A percentile compares a stretch with the other conserved stretches of the same genome.
These are phyloP conservation scores for Tangara arthus DNA, from an alignment of 2,797 vertebrate genomes.

Conservation along the genomic window DNA sequence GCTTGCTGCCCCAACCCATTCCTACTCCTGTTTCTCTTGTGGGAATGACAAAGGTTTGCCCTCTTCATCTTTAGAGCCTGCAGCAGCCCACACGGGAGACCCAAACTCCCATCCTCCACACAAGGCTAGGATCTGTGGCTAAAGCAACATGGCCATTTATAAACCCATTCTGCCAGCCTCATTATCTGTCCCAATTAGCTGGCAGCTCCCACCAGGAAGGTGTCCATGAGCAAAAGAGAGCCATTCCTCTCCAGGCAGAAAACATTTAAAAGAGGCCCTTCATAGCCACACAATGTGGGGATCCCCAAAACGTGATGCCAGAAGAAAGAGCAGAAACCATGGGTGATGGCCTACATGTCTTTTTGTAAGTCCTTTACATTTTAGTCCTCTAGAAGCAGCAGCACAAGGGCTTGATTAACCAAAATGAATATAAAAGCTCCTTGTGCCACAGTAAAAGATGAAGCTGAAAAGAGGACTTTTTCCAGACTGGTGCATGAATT, in stretches of 20 bases:
- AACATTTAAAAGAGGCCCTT: neutral
- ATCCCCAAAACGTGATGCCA: neutral
- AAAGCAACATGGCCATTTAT: neutral
- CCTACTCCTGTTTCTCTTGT: neutral
- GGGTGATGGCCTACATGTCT: neutral
- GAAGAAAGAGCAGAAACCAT: neutral
- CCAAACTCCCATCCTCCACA: accelerated
- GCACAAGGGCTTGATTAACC: neutral
- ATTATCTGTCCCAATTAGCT: neutral
- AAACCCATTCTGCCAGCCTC: neutral
- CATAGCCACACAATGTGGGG: accelerated
- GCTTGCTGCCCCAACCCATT: neutral
- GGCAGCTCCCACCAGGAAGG: neutral
- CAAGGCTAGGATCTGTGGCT: neutral
- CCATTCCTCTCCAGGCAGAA: neutral
- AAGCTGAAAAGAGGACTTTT: neutral
- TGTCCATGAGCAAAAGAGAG: neutral
- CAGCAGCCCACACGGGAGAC: neutral
- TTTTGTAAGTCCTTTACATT: neutral
- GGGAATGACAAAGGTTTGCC: neutral
- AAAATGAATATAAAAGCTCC: neutral
- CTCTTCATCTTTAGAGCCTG: neutral
- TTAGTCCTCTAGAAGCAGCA: neutral
- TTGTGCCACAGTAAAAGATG: neutral
- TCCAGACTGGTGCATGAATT: neutral